Conservation (phyloP, 2,113 vertebrate species). For the Rhinoptilus africanus region DNA sequence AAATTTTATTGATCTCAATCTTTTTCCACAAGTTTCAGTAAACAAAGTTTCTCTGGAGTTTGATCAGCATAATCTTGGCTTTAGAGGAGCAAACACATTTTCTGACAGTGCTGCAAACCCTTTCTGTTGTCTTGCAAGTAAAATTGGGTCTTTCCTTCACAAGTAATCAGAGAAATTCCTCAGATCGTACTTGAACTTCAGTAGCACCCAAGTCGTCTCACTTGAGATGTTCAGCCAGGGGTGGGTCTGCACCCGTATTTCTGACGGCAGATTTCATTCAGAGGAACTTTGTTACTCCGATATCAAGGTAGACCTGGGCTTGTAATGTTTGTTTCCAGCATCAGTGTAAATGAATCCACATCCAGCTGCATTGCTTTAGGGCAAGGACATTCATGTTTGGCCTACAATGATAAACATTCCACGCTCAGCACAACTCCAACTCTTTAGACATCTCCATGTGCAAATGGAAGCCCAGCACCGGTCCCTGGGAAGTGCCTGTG, state of each 20-base stretch:
- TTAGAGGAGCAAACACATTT: constrained; percentile 46
- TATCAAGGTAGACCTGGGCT: background rate
- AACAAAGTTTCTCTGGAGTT: constrained; percentile 34
- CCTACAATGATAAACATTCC: background rate
- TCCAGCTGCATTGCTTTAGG: background rate
- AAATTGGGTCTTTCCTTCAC: background rate
- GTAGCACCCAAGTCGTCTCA: background rate
- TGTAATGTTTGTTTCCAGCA: background rate
- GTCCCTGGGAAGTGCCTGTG: fast-evolving
- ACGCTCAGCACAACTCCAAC: fast-evolving
- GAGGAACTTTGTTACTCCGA: background rate
- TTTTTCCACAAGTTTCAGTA: background rate
- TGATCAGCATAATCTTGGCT: constrained; percentile 42
- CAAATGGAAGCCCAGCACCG: background rate
- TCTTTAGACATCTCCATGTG: background rate
- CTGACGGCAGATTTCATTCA: background rate
- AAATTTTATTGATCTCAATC: background rate
- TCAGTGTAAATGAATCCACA: background rate
- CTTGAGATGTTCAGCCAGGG: background rate
- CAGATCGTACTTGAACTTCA: background rate
- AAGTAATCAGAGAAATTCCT: background rate
- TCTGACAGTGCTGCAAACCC: background rate
- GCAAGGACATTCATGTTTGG: background rate
- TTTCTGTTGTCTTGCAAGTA: background rate
- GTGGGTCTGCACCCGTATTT: background rate